Conservation (phyloP, 2,797 vertebrate genomes). For the Buphagus erythrorhynchus region DNA sequence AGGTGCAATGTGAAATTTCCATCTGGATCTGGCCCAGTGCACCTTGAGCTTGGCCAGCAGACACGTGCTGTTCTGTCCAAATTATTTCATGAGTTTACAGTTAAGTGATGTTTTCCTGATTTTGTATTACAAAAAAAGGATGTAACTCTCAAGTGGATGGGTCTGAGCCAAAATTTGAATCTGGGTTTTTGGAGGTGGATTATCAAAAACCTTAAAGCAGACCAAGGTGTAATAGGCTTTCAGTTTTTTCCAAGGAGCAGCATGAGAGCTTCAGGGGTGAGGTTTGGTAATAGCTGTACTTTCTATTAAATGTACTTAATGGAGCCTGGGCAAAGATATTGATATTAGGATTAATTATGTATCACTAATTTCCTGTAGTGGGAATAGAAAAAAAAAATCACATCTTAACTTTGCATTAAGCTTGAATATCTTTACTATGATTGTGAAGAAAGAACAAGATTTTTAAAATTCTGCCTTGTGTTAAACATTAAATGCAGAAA, state of each 20-base stretch:
- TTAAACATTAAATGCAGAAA: not conserved
- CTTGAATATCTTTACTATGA: not conserved
- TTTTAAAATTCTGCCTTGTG: not conserved
- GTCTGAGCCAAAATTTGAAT: not conserved
- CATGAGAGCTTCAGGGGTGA: not conserved
- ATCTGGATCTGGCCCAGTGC: not conserved
- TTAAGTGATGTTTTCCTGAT: not conserved
- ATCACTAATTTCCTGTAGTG: not conserved
- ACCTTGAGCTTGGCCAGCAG: not conserved
- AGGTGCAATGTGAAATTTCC: not conserved
- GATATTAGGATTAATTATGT: constrained; percentile 28
- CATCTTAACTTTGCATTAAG: not conserved
- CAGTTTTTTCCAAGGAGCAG: not conserved
- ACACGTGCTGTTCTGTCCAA: not conserved
- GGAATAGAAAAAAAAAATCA: not conserved
- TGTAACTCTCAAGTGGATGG: not conserved
- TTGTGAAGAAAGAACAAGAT: not conserved
- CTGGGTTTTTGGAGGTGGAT: not conserved
- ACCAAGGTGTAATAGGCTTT: not conserved
- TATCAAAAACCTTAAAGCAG: not conserved
- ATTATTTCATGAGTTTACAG: not conserved
- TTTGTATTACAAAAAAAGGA: not conserved
- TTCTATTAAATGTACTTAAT: constrained; percentile 12
- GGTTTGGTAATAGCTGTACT: not conserved
- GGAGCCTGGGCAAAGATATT: not conserved